phyloP scores from a whole-genome alignment of 2,888 invertebrate genomes.

The Scaeva pyrastri region DNA sequence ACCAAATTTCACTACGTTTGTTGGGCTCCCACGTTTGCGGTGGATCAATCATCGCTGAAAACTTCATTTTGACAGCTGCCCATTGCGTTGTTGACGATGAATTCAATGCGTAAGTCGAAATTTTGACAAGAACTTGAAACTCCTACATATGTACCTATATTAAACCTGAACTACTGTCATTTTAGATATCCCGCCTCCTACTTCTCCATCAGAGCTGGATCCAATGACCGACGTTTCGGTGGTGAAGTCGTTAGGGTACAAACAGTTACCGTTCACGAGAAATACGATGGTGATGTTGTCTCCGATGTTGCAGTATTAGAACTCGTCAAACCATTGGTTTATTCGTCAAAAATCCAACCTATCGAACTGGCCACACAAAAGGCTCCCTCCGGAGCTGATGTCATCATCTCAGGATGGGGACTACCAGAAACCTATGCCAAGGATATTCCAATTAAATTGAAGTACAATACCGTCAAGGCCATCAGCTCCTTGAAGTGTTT shows the following conservation, averaged over 20 bases:
- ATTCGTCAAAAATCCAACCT: conserved; percentile 77
- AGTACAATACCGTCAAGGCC: conserved; percentile 78
- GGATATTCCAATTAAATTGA: conserved; percentile 77
- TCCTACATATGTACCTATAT: too few relatives aligned
- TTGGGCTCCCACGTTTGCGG: conserved; percentile 79
- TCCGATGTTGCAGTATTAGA: conserved; percentile 80
- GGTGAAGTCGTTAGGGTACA: conserved; percentile 79
- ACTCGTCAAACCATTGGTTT: conserved; percentile 78
- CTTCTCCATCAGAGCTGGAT: conserved; percentile 81
- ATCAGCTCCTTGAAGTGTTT: conserved; percentile 78
- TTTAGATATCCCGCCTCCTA: conserved; percentile 78
- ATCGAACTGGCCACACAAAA: conserved; percentile 78
- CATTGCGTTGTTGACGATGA: conserved; percentile 79
- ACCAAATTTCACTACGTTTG: conserved; percentile 81
- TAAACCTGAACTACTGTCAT: neutral
- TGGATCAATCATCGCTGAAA: conserved; percentile 78
- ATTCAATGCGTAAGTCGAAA: conserved; percentile 40
- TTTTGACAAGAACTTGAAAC: neutral
- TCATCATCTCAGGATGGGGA: conserved; percentile 81
- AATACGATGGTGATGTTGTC: conserved; percentile 73
- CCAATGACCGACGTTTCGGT: conserved; percentile 79
- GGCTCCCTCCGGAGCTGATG: conserved; percentile 76
- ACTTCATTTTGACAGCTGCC: conserved; percentile 79
- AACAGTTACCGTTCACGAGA: conserved; percentile 78
- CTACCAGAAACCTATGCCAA: conserved; percentile 72